phyloP scores from a whole-genome alignment of 2,113 vertebrate species.

The Lamprotornis superbus region DNA sequence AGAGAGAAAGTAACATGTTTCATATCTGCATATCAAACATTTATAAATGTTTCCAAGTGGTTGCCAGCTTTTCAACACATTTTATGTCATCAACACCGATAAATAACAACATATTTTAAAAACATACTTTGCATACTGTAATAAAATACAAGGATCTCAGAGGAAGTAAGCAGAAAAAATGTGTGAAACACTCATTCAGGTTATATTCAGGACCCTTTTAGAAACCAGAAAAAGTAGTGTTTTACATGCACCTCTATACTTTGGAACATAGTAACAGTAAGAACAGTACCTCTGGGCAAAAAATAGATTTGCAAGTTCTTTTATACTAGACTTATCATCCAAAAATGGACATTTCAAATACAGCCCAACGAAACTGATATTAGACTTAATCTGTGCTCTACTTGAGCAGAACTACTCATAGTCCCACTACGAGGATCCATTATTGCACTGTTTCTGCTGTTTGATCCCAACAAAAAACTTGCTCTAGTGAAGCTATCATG shows the following conservation, averaged over 20 bases:
- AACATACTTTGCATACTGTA: background rate
- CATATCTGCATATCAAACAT: background rate
- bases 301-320: background rate
- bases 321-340: background rate
- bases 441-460: background rate
- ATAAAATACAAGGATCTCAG: background rate
- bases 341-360: background rate
- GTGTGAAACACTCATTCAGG: background rate
- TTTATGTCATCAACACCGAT: background rate
- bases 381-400: background rate
- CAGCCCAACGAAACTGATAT: rapidly evolving
- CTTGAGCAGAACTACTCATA: rapidly evolving
- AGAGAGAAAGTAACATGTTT: background rate
- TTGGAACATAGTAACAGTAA: background rate
- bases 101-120: background rate
- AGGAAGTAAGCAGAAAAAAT: background rate
- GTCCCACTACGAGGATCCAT: background rate
- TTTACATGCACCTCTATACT: background rate
- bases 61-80: background rate
- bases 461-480: background rate
- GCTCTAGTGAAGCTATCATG: background rate
- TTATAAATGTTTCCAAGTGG: background rate
- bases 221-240: background rate
- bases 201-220: background rate
- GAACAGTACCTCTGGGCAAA: background rate